Conservation (phyloP, 2,113 vertebrate genomes). For the Pelecanus crispus region DNA sequence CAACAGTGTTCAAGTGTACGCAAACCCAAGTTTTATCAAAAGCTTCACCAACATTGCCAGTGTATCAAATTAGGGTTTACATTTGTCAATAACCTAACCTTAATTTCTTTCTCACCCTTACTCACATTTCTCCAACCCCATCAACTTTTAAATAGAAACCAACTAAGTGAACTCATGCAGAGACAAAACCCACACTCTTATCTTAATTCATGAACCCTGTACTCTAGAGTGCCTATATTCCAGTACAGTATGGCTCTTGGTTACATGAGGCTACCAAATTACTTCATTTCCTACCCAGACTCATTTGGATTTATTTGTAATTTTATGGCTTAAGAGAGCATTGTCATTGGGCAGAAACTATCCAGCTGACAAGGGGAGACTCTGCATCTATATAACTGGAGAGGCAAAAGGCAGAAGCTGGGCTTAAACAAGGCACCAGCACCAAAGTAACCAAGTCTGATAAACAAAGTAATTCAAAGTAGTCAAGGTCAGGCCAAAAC, state of each 20-base stretch:
- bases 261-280: neutral
- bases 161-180: neutral
- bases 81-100: neutral
- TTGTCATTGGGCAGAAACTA: neutral
- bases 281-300: neutral
- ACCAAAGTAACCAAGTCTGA: neutral
- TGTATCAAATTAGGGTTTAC: neutral
- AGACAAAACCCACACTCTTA: neutral
- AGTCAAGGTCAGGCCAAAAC: neutral
- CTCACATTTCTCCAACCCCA: neutral
- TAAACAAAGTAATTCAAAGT: neutral
- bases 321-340: neutral
- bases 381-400: neutral
- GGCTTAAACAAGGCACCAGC: neutral
- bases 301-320: neutral
- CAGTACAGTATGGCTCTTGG: neutral
- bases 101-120: neutral
- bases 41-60: neutral
- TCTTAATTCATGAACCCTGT: neutral
- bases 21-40: neutral
- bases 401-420: neutral
- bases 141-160: neutral
- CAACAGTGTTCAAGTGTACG: neutral
- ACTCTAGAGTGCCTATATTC: neutral
- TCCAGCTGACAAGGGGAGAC: neutral